Percentiles rank a stretch among this genome's conserved stretches.
Evolutionary conservation across 2,113 vertebrate genomes (phyloP).

Genomic region (Capreolus pygargus): DNA sequence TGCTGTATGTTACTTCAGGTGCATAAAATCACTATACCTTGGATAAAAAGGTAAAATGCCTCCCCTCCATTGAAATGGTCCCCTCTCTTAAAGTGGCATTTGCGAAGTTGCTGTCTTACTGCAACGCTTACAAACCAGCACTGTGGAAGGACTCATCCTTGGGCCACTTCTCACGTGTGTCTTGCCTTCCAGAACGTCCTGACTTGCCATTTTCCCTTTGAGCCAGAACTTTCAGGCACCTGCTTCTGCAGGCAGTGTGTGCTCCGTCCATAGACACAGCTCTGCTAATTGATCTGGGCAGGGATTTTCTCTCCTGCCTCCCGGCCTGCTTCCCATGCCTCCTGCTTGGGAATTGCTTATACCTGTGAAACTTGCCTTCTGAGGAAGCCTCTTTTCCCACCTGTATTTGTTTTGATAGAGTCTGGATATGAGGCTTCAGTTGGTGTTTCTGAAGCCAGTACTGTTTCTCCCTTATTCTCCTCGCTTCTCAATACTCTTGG

Average conservation of each 20-base stretch:
- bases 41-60: neutral
- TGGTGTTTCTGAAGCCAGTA: neutral
- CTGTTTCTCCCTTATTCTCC: neutral
- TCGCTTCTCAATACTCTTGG: neutral
- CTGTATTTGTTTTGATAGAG: neutral
- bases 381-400: neutral
- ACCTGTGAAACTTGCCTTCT: neutral
- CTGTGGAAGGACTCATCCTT: neutral
- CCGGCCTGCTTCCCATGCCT: neutral
- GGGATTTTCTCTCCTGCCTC: neutral
- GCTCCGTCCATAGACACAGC: neutral
- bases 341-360: neutral
- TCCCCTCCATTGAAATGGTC: neutral
- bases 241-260: neutral
- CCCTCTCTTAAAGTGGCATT: neutral
- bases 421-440: neutral
- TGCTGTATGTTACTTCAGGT: neutral
- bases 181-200: neutral
- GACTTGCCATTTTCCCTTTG: neutral
- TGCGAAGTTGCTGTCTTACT: neutral
- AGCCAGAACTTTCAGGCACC: neutral
- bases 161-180: neutral
- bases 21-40: neutral
- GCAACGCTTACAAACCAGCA: neutral
- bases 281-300: neutral